Base-by-base conservation (phyloP, 2,888 invertebrate genomes). In the Pheosia tremula region DNA sequence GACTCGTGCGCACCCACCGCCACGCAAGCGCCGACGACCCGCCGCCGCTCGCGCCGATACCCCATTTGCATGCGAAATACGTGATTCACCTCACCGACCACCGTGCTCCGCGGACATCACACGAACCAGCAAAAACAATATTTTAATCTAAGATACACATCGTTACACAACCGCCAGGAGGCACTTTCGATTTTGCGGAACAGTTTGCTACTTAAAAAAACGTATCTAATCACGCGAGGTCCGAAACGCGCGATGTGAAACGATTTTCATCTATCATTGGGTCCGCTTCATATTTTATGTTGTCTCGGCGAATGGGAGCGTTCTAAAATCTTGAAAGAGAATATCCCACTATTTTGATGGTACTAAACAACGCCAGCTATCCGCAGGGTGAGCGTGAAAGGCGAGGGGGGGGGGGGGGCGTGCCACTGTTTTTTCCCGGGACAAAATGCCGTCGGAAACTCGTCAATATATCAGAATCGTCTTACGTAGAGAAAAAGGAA, bases 401-500 rank as follows among this genome's bases (percentile, higher is more conserved):
- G 24, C 24, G 24, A n/a, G 39, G 64, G 60, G 61, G 57, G 68
- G 64, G 62, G 71, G 64, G 62, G 53, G 57, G 63, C 67, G 64
- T 72, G 72, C 39, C 39, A 75, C 77, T 74, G 71, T 68, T 82
- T 84, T 82, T 82, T 76, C 72, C 68, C 62, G 70, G 72, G 74
- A 75, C 72, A 72, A 81, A 83, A 79, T 70, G 78, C 71, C 73
- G 72, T 76, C 78, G 79, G 79, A 78, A 80, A 79, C 80, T 83
- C 80, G 80, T 85, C 86, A 82, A 86, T 86, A 85, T 82, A 84
- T 86, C 84, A 83, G 81, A 84, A 82, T 80, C 78, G 82, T 71
- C 73, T 70, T 75, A 75, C 67, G 66, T 67, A 66, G 74, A 66
- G 70, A 69, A 72, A 75, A 65, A 69, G 74, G 75, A 66, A 74